Evolutionary conservation across 2,888 invertebrate species (phyloP).

Genomic region (Dicycla oo): DNA sequence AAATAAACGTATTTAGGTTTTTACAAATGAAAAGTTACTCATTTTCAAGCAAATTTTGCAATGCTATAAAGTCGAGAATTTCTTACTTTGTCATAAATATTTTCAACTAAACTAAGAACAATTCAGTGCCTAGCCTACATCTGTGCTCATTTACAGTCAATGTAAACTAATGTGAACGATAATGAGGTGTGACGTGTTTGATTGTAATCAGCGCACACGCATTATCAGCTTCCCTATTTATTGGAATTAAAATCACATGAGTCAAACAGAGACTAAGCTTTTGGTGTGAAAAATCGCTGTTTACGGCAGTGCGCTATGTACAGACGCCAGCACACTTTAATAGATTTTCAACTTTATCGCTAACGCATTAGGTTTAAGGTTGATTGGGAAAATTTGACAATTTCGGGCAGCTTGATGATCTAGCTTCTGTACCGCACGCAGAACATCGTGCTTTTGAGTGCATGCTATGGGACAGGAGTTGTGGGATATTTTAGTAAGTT

Average conservation of each 20-base stretch:
- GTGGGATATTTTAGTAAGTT: no score
- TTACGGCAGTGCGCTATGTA: not conserved
- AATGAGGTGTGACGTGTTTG: slow-evolving; percentile 29
- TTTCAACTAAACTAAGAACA: not conserved
- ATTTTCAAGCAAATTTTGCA: not conserved
- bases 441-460: not conserved
- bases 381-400: no score
- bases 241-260: slow-evolving; percentile 8
- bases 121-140: not conserved
- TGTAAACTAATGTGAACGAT: slow-evolving; percentile 25
- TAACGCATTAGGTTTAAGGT: no score
- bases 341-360: no score
- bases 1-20: no score
- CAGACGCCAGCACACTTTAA: no score
- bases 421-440: no score
- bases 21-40: not conserved
- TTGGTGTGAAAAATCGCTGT: not conserved
- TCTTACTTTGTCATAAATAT: not conserved
- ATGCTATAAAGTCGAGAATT: slow-evolving; percentile 4
- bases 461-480: not conserved
- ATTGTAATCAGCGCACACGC: slow-evolving; percentile 32
- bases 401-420: no score
- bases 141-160: slow-evolving; percentile 7
- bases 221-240: slow-evolving; percentile 16
- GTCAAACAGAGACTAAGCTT: not conserved